Percentiles rank a stretch among this genome's conserved stretches.
These are phyloP conservation scores for Ormyrus thymus DNA, from an alignment of 2,888 invertebrate genomes.

Conservation along the genomic window DNA sequence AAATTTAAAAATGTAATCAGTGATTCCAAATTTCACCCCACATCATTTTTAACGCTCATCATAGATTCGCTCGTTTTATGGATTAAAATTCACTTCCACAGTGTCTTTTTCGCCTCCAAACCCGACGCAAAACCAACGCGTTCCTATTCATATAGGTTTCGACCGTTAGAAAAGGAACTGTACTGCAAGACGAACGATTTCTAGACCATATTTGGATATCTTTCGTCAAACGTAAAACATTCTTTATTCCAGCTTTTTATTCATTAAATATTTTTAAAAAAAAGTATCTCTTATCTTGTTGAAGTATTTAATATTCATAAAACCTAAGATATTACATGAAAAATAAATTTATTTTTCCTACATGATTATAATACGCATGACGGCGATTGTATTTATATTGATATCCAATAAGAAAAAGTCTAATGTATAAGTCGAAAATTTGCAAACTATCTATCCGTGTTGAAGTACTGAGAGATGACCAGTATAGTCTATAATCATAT, in stretches of 20 bases:
- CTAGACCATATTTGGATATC: conserved; percentile 33
- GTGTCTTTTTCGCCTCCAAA: conserved; percentile 40
- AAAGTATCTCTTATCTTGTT: too few species aligned
- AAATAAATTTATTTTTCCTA: too few species aligned
- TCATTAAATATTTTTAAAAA: conserved; percentile 4
- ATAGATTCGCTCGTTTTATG: conserved; percentile 46
- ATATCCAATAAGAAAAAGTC: too few species aligned
- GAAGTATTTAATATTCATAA: too few species aligned
- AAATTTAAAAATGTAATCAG: conserved; percentile 38
- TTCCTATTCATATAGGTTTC: conserved; percentile 19
- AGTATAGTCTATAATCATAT: conserved; percentile 38
- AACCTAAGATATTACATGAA: too few species aligned
- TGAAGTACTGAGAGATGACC: conserved; percentile 33
- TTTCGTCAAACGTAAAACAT: conserved; percentile 41
- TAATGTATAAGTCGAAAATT: too few species aligned
- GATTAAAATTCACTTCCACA: conserved; percentile 24
- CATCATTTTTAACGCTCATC: conserved; percentile 51
- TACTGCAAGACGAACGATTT: conserved; percentile 42
- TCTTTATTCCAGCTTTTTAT: conserved; percentile 10
- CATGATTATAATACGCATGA: too few species aligned
- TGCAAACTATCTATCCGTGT: neutral
- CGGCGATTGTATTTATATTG: too few species aligned
- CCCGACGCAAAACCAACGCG: conserved; percentile 6
- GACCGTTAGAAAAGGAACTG: conserved; percentile 40
- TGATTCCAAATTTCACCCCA: conserved; percentile 51